A percentile compares a stretch with the other conserved stretches of the same genome.
Conservation (phyloP, 2,888 invertebrate genomes). For the Drosophila mimica region DNA sequence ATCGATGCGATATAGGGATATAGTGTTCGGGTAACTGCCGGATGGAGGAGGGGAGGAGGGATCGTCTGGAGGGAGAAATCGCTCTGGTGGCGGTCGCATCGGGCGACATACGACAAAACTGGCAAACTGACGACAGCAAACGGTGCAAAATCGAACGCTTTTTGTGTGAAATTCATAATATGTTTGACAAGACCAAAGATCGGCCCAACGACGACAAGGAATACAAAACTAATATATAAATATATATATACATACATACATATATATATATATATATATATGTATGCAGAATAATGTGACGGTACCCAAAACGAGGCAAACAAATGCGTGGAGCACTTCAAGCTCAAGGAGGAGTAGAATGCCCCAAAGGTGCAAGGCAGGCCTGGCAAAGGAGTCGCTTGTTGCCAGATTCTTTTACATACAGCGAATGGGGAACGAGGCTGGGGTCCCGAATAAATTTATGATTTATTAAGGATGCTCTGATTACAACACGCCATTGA, state of each 20-base stretch:
- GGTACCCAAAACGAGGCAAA: constrained; percentile 31
- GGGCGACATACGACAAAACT: constrained; percentile 77
- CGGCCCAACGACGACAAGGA: background rate
- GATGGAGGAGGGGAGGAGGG: background rate
- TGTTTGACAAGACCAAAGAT: constrained; percentile 76
- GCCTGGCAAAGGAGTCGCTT: constrained; percentile 7
- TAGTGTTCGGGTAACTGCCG: background rate
- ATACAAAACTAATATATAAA: background rate
- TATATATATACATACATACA: background rate
- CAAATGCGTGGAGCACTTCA: constrained; percentile 22
- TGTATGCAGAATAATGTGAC: constrained; percentile 82
- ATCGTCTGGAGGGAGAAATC: background rate
- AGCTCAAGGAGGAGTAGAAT: constrained; percentile 1
- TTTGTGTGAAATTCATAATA: constrained; percentile 85
- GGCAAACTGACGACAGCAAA: constrained; percentile 74
- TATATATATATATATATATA: constrained; percentile 17
- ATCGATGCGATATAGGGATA: constrained; percentile 15
- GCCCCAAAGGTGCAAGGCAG: background rate
- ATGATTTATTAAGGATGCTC: constrained; percentile 84
- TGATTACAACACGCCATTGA: constrained; percentile 81
- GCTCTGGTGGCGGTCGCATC: constrained; percentile 68
- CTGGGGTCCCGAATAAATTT: constrained; percentile 78
- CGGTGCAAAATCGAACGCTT: constrained; percentile 84
- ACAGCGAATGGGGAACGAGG: constrained; percentile 46
- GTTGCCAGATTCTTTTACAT: constrained; percentile 43